Percentiles rank a stretch among this genome's conserved stretches.
Evolutionary conservation across 2,888 invertebrate genomes (phyloP).

Genomic region (Dicranocentrus wangi): DNA sequence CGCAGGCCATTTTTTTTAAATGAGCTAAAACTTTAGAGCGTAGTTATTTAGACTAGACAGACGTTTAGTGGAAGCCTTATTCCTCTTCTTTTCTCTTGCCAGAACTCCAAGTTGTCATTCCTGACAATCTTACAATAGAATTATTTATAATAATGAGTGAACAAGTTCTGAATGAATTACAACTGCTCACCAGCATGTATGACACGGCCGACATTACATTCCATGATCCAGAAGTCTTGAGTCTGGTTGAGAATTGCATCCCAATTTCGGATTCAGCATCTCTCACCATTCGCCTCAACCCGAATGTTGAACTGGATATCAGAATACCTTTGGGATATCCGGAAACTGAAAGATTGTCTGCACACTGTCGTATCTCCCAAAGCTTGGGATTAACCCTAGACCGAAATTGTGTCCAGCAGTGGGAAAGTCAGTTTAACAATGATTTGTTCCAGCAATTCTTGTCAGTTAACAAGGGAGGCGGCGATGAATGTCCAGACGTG

Average conservation of each 20-base stretch:
- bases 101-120: no score
- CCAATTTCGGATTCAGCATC: constrained; percentile 53
- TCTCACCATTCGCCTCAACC: constrained; percentile 49
- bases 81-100: no score
- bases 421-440: constrained; percentile 40
- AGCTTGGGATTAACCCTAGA: background rate
- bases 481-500: constrained; percentile 5
- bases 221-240: constrained; percentile 53
- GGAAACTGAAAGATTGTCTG: constrained; percentile 51
- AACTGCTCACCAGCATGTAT: constrained; percentile 63
- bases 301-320: constrained; percentile 37
- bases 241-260: constrained; percentile 40
- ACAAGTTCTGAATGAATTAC: constrained; percentile 59
- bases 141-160: constrained; percentile 36
- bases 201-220: constrained; percentile 45
- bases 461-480: background rate
- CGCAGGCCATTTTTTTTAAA: no score
- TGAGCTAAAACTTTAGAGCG: no score
- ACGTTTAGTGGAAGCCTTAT: no score
- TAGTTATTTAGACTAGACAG: no score
- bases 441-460: constrained; percentile 33
- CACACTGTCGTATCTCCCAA: constrained; percentile 34
- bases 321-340: constrained; percentile 61
- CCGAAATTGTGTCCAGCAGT: constrained; percentile 6
- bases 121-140: no score